These are phyloP conservation scores for Selenia dentaria DNA, from an alignment of 2,888 invertebrate species.

Conservation along the genomic window DNA sequence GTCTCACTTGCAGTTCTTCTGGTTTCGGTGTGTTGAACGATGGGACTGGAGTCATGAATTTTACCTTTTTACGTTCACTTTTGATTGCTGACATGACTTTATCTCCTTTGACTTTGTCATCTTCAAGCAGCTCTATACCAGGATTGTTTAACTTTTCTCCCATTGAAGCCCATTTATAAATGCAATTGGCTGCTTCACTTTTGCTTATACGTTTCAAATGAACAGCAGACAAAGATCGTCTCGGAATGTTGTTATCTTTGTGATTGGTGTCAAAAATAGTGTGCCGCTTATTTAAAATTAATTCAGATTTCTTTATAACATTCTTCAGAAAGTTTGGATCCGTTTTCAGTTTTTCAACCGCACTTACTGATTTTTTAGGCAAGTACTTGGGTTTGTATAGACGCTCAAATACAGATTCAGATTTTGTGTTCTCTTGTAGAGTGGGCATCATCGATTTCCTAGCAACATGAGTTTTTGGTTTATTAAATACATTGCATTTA, in stretches of 20 bases:
- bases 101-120: constrained; percentile 50
- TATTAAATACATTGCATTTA: constrained; percentile 21
- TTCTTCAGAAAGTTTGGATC: constrained; percentile 60
- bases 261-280: constrained; percentile 48
- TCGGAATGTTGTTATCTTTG: constrained; percentile 32
- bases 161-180: constrained; percentile 72
- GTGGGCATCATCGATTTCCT: constrained; percentile 48
- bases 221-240: constrained; percentile 77
- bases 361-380: constrained; percentile 37
- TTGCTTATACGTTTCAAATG: constrained; percentile 71
- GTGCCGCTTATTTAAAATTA: constrained; percentile 55
- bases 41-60: constrained; percentile 62
- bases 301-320: constrained; percentile 47
- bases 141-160: constrained; percentile 64
- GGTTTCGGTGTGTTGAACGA: constrained; percentile 66
- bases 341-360: constrained; percentile 50
- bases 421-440: constrained; percentile 32
- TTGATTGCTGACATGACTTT: constrained; percentile 65
- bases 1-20: constrained; percentile 63
- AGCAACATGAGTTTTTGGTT: constrained; percentile 14
- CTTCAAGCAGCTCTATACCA: constrained; percentile 60
- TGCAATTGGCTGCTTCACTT: constrained; percentile 60
- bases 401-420: constrained; percentile 67
- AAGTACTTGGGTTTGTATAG: constrained; percentile 64
- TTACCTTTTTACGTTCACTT: constrained; percentile 72